Conservation (phyloP, 1,140 invertebrate genomes). For the Hydropsyche tenuis region DNA sequence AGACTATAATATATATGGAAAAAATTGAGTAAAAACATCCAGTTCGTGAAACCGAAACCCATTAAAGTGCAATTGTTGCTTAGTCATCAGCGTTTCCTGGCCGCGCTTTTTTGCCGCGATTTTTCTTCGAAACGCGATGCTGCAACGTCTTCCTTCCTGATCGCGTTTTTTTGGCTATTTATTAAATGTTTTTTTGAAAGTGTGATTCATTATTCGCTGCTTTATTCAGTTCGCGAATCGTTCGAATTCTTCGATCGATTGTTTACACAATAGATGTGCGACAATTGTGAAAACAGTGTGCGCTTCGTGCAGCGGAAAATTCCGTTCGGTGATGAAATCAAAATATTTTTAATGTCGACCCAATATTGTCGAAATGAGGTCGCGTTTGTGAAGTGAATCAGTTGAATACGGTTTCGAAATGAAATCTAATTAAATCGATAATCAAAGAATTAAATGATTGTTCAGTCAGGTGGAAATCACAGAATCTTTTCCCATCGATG, state of each 20-base stretch:
- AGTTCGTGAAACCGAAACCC: slow-evolving; percentile 16
- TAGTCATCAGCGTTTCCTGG: slow-evolving; percentile 25
- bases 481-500: not conserved
- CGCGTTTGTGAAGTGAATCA: too few relatives aligned
- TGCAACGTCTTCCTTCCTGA: slow-evolving; percentile 7
- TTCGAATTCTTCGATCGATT: slow-evolving; percentile 22
- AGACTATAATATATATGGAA: not conserved
- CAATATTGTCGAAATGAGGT: too few relatives aligned
- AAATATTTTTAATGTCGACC: too few relatives aligned
- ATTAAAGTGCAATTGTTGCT: slow-evolving; percentile 16
- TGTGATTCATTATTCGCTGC: not conserved
- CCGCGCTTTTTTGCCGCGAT: slow-evolving; percentile 4
- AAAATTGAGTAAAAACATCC: not conserved
- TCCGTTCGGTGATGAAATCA: not conserved
- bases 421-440: too few relatives aligned
- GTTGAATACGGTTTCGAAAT: too few relatives aligned
- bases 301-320: slow-evolving; percentile 20
- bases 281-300: slow-evolving; percentile 39
- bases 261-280: not conserved
- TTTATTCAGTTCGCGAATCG: slow-evolving; percentile 1
- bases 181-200: not conserved
- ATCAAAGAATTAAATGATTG: too few relatives aligned
- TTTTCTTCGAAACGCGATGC: not conserved
- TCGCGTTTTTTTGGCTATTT: not conserved
- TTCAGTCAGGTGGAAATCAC: too few relatives aligned